Percentiles rank a stretch among this genome's conserved stretches.
phyloP scores from a whole-genome alignment of 2,888 invertebrate species.

The Plebejus anna region DNA sequence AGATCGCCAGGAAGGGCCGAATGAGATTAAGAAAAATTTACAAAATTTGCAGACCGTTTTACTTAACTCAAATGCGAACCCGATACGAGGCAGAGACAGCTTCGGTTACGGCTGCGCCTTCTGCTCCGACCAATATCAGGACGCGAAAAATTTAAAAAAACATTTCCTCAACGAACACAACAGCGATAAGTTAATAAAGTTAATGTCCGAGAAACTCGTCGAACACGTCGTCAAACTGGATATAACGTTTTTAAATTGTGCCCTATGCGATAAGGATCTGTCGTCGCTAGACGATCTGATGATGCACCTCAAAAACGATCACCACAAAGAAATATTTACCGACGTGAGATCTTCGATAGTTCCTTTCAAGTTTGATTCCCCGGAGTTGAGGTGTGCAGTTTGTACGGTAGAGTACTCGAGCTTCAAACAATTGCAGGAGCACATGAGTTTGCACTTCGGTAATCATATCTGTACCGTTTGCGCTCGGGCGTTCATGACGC shows the following conservation, averaged over 20 bases:
- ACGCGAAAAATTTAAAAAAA: conserved; percentile 48
- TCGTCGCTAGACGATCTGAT: conserved; percentile 47
- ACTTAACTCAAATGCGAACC: conserved; percentile 55
- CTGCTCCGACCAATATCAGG: conserved; percentile 47
- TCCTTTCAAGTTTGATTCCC: conserved; percentile 58
- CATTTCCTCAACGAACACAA: conserved; percentile 54
- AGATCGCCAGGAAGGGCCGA: conserved; percentile 32
- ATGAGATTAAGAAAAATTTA: conserved; percentile 45
- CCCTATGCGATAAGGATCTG: conserved; percentile 47
- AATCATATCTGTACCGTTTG: conserved; percentile 55
- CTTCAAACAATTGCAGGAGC: conserved; percentile 57
- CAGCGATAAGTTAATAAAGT: conserved; percentile 45
- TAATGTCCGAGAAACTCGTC: conserved; percentile 44
- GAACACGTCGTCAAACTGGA: conserved; percentile 54
- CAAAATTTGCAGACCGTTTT: conserved; percentile 50
- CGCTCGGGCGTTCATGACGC: conserved; percentile 48
- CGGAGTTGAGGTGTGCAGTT: conserved; percentile 50
- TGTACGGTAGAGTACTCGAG: conserved; percentile 48
- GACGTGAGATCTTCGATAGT: conserved; percentile 54
- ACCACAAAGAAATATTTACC: conserved; percentile 44
- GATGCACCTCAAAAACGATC: conserved; percentile 46
- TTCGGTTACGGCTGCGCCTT: conserved; percentile 52
- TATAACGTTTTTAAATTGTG: conserved; percentile 52
- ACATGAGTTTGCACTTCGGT: conserved; percentile 59
- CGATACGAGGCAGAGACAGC: conserved; percentile 48